Evolutionary conservation across 2,888 invertebrate genomes (phyloP).

Genomic region (Empis stercorea): DNA sequence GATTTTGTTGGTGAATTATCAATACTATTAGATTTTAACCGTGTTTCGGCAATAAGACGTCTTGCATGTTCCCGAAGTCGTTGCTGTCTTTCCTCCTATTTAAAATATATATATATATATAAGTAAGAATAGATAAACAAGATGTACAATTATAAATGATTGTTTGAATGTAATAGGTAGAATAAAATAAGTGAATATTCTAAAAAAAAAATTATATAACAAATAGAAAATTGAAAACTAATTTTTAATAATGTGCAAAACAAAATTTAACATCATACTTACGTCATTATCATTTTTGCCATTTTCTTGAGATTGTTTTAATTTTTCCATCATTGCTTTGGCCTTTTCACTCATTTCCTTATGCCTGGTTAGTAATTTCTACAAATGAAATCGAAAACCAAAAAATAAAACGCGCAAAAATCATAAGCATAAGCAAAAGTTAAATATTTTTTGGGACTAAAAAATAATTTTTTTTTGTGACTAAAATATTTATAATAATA

Average conservation of each 20-base stretch:
- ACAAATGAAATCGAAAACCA: slow-evolving; percentile 16
- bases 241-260: neutral
- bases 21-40: slow-evolving; percentile 35
- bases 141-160: no score
- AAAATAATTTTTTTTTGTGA: no score
- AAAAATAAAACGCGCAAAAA: slow-evolving; percentile 17
- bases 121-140: no score
- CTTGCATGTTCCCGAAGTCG: slow-evolving; percentile 79
- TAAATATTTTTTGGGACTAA: neutral
- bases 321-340: slow-evolving; percentile 36
- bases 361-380: slow-evolving; percentile 37
- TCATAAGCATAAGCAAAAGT: slow-evolving; percentile 17
- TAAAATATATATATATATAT: no score
- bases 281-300: slow-evolving; percentile 28
- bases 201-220: neutral
- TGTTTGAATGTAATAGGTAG: no score
- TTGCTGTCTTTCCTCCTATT: slow-evolving; percentile 69
- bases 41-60: slow-evolving; percentile 76
- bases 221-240: neutral
- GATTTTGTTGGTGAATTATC: slow-evolving; percentile 32
- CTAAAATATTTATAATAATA: no score
- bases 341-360: slow-evolving; percentile 38
- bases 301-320: slow-evolving; percentile 28
- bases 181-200: no score
- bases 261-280: slow-evolving; percentile 23